phyloP scores from a whole-genome alignment of 2,113 vertebrate genomes.

The Apus apus region DNA sequence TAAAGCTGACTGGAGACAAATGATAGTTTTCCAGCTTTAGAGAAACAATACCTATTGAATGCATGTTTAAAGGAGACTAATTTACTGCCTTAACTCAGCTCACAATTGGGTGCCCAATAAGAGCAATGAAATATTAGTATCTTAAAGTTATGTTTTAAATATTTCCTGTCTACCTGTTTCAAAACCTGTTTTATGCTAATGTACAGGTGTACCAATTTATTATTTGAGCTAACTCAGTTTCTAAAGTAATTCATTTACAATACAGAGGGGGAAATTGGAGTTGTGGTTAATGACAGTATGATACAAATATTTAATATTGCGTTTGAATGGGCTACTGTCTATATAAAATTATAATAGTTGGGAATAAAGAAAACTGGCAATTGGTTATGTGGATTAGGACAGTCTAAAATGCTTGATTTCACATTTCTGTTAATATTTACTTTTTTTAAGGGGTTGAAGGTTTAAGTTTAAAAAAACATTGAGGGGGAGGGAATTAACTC shows the following conservation, averaged over 20 bases:
- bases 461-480: background rate
- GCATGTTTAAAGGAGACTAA: constrained; percentile 1
- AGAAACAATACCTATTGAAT: constrained; percentile 30
- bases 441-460: background rate
- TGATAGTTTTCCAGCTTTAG: constrained; percentile 10
- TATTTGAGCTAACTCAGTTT: background rate
- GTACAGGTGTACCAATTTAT: background rate
- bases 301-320: background rate
- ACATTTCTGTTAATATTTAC: background rate
- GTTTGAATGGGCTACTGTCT: background rate
- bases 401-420: background rate
- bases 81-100: background rate
- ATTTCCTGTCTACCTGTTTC: background rate
- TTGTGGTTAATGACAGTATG: background rate
- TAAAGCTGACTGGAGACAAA: background rate
- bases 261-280: background rate
- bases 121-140: constrained; percentile 7
- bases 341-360: background rate
- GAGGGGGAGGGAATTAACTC: background rate
- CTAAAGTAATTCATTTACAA: background rate
- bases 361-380: background rate
- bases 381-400: background rate
- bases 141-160: constrained; percentile 4
- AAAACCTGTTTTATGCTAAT: background rate
- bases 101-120: background rate